These are phyloP conservation scores for Hyalella azteca DNA, from an alignment of 2,888 invertebrate species.

Conservation along the genomic window DNA sequence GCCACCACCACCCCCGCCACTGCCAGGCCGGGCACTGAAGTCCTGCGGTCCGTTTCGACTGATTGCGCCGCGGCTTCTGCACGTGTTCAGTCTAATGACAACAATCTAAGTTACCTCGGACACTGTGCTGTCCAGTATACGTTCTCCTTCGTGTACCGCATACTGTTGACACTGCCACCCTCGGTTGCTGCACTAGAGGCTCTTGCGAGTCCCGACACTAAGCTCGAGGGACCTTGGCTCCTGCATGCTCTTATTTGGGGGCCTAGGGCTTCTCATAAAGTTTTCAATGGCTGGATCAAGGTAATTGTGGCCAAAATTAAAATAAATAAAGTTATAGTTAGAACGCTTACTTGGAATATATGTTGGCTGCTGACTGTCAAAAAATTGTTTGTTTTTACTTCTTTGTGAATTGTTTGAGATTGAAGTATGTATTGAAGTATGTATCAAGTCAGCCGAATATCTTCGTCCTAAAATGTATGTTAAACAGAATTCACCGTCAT, in stretches of 20 bases:
- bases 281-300: constrained; percentile 86
- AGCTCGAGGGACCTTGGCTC: constrained; percentile 73
- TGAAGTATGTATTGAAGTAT: not conserved
- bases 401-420: not conserved
- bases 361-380: too few species aligned
- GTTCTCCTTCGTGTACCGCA: constrained; percentile 82
- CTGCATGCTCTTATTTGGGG: constrained; percentile 90
- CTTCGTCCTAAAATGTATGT: not conserved
- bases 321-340: too few species aligned
- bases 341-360: too few species aligned
- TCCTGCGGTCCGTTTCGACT: not conserved
- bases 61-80: not conserved
- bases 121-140: constrained; percentile 89
- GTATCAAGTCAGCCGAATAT: too few species aligned
- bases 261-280: constrained; percentile 81
- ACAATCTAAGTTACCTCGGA: constrained; percentile 47
- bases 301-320: constrained; percentile 43
- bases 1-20: not conserved
- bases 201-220: constrained; percentile 68
- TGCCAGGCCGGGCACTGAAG: not conserved
- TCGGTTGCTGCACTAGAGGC: constrained; percentile 80
- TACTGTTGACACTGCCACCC: constrained; percentile 85
- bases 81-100: constrained; percentile 9
- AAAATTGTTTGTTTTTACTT: constrained; percentile 19
- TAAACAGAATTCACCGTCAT: not conserved